Evolutionary conservation across 1,140 invertebrate genomes (phyloP).

Genomic region (Bombus sibiricus): DNA sequence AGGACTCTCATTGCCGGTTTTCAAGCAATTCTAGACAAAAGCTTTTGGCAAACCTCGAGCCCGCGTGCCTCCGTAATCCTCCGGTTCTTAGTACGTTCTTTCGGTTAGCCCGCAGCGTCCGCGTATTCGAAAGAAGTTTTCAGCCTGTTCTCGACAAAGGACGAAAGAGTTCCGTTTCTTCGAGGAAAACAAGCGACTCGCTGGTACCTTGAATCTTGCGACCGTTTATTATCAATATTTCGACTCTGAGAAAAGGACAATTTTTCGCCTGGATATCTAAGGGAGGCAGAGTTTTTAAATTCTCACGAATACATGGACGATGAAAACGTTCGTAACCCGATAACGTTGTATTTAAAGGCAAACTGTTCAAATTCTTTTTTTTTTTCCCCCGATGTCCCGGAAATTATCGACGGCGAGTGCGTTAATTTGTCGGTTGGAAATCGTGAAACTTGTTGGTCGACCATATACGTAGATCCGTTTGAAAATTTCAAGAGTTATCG

Average conservation of each 20-base stretch:
- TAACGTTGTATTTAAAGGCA: too few relatives aligned
- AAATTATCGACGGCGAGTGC: not conserved
- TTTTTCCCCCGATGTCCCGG: accelerated
- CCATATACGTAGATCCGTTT: not conserved
- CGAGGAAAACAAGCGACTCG: not conserved
- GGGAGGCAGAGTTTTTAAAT: too few relatives aligned
- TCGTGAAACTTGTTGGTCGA: not conserved
- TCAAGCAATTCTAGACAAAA: slow-evolving; percentile 67
- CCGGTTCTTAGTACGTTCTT: slow-evolving; percentile 38
- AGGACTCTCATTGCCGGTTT: slow-evolving; percentile 60
- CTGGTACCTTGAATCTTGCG: not conserved
- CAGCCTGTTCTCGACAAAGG: too few relatives aligned
- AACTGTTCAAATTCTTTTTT: not conserved
- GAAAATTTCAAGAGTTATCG: not conserved
- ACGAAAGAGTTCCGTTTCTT: not conserved
- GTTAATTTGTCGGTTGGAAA: not conserved
- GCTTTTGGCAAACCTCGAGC: slow-evolving; percentile 57
- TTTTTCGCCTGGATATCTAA: not conserved
- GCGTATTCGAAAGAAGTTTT: slow-evolving; percentile 33
- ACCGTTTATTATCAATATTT: not conserved
- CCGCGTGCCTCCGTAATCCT: slow-evolving; percentile 51
- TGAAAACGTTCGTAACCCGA: too few relatives aligned
- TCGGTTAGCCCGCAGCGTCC: slow-evolving; percentile 26
- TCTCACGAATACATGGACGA: too few relatives aligned
- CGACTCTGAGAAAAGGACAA: not conserved